Evolutionary conservation across 2,113 vertebrate species (phyloP), one percentile per base, ranked within the genome.

Genomic region (Anser brachyrhynchus): DNA sequence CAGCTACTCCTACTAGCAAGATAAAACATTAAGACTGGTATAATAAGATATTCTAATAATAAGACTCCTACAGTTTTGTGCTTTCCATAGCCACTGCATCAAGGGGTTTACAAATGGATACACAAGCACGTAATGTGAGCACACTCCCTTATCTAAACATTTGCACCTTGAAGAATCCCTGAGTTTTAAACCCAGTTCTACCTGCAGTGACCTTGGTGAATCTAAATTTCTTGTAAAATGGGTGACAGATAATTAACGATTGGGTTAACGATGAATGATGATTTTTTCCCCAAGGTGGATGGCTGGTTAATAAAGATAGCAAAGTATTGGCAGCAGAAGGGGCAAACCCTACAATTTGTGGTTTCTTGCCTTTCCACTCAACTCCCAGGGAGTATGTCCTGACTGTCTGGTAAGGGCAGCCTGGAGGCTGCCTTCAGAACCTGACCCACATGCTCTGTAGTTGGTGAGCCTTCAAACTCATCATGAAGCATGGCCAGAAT

Each of bases 11-110:
- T 90, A 62, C 64, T 76, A 91, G 62, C 84, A 73, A 80, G 87
- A 69, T 62, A 66, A 94, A 95, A 70, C 28, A 70, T 87, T 82
- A 90, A 67, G 51, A 49, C 23, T 70, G 19, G 4, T 69, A 11
- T 66, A 84, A 93, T 77, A 83, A 90, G 91, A 86, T 28, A 92
- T 77, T 66, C 66, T 57, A 83, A 86, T 90, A 90, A 84, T 85
- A 67, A 61, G 54, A 58, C 58, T 95, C 73, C 54, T 81, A 51
- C 54, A 79, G 35, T 58, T 93, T 65, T 81, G 22, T 6, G 5
- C 44, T 86, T 71, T 71, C 14, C 23, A 37, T 64, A 59, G 41
- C 73, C 71, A 62, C 10, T 21, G 70, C 35, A 35, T 78, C 57
- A 41, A 61, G 51, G 35, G 28, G 58, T 89, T 89, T 78, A 67